Evolutionary conservation across 2,888 invertebrate species (phyloP), one percentile per base, ranked within the genome.

Genomic region (Acleris laterana): DNA sequence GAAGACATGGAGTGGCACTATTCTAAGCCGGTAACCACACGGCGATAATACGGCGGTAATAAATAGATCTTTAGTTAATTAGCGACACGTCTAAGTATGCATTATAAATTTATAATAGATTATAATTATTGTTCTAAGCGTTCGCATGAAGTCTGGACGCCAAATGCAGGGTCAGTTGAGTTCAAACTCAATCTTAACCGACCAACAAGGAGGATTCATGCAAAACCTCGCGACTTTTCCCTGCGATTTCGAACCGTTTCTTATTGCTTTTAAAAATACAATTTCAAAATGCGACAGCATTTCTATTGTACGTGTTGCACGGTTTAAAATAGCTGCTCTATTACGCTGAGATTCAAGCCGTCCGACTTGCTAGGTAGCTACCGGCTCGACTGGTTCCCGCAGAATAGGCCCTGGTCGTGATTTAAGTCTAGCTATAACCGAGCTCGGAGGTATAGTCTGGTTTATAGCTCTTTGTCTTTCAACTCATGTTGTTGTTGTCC

Each of bases 301-400:
- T 58, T 58, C 64, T 69, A 76, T 76, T 81, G 17, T 76, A 74
- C 75, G 69, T 71, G 73, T 76, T 79, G 69, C 63, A 71, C 70
- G 72, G 77, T 82, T 32, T 76, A 78, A 84, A 84, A 83, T 86
- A 84, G 82, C 79, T 76, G 68, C 78, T 82, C 76, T 80, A 81
- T 79, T 78, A 80, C 78, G 75, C 71, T 73, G 68, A 72, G 74
- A 77, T 78, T 79, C 78, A 77, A 76, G 73, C 76, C 76, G 71
- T n/a, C 76, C 76, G 71, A 5, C 46, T 71, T 75, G 78, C 72
- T 79, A 77, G 77, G 77, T 77, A 56, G 19, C 77, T 79, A 80
- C 79, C 78, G 73, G 77, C 68, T 72, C 22, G 77, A 89, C 89
- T 84, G 87, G 89, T 88, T 89, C 75, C 70, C 61, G 69, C 72